phyloP scores from a whole-genome alignment of 2,888 invertebrate species.

The Meteorus cinctellus region DNA sequence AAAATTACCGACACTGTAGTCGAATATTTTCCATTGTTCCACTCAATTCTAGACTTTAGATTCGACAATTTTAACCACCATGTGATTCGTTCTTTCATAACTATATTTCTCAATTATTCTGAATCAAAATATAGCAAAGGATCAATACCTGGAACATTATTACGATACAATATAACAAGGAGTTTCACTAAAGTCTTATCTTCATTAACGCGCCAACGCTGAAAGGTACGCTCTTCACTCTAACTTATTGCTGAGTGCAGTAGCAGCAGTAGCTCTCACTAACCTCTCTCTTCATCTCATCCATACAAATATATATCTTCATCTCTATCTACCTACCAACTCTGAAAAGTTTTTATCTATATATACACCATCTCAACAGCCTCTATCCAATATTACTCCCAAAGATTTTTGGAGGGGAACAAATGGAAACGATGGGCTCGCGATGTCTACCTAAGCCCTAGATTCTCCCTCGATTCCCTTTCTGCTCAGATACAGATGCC shows the following conservation, averaged over 20 bases:
- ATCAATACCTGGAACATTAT: background rate
- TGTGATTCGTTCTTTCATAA: too few relatives aligned
- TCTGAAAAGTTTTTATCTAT: conserved; percentile 52
- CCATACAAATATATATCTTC: background rate
- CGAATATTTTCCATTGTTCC: too few relatives aligned
- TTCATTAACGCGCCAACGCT: conserved; percentile 44
- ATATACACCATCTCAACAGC: conserved; percentile 48
- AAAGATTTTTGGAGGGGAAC: too few relatives aligned
- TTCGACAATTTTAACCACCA: too few relatives aligned
- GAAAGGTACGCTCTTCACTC: conserved; percentile 4
- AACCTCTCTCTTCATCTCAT: conserved; percentile 25
- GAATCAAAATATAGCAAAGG: too few relatives aligned
- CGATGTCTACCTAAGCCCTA: too few relatives aligned
- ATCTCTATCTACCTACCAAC: background rate
- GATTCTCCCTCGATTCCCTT: too few relatives aligned
- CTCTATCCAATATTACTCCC: conserved; percentile 32
- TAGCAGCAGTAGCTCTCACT: conserved; percentile 20
- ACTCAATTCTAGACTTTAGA: too few relatives aligned
- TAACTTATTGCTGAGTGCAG: background rate
- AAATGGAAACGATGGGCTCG: too few relatives aligned
- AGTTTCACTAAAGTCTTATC: conserved; percentile 38
- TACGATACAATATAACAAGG: background rate
- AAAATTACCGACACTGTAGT: background rate
- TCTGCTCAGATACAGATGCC: conserved; percentile 53
- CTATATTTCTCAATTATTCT: too few relatives aligned